These are phyloP conservation scores for Tragulus kanchil DNA, from an alignment of 2,113 vertebrate species.

Conservation along the genomic window DNA sequence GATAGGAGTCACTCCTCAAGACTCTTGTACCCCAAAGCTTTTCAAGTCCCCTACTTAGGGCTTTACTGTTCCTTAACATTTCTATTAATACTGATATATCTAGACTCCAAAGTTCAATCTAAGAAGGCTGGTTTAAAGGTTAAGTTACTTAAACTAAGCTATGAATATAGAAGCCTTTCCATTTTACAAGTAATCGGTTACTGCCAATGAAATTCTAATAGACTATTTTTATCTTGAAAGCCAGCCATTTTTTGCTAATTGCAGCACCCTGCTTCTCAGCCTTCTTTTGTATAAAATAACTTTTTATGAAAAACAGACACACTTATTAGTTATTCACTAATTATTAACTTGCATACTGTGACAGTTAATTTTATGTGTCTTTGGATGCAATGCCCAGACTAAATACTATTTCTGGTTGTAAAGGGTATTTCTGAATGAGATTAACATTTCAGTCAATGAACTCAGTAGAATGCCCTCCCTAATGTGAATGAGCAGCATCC, in stretches of 20 bases:
- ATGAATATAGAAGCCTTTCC: neutral
- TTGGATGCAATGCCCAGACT: neutral
- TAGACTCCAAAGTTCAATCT: neutral
- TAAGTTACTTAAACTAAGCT: conserved; percentile 2
- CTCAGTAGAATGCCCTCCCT: neutral
- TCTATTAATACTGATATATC: neutral
- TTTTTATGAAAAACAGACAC: neutral
- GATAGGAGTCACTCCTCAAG: neutral
- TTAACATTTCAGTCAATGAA: neutral
- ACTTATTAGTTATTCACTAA: neutral
- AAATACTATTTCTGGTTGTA: neutral
- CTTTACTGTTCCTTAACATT: neutral
- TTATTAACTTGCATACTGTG: neutral
- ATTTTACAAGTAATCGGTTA: neutral
- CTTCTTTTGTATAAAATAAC: neutral
- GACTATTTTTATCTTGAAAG: conserved; percentile 16
- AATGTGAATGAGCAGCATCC: neutral
- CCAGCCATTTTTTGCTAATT: neutral
- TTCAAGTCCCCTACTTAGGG: neutral
- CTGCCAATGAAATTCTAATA: neutral
- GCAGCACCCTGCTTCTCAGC: neutral
- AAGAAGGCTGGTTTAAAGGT: neutral
- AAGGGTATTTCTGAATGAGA: neutral
- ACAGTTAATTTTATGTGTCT: neutral
- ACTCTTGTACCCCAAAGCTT: neutral